Percentiles rank a stretch among this genome's conserved stretches.
These are phyloP conservation scores for Cetoscarus ocellatus DNA, from an alignment of 2,797 vertebrate species.

Conservation along the genomic window DNA sequence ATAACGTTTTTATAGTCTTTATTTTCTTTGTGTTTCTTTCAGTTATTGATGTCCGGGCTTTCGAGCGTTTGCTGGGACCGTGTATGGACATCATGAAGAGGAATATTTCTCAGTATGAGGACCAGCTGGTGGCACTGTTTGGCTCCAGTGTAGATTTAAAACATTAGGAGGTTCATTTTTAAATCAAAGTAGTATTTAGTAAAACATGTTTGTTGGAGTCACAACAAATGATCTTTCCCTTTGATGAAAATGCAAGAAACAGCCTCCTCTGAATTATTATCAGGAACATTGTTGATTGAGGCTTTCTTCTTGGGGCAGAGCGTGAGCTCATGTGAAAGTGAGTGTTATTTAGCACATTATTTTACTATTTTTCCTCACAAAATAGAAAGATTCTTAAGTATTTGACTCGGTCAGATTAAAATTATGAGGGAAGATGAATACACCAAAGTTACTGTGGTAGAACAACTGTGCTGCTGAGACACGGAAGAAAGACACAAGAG, in stretches of 20 bases:
- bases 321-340: too few relatives aligned
- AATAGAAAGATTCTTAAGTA: too few relatives aligned
- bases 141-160: constrained; percentile 91
- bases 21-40: constrained; percentile 53
- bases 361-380: too few relatives aligned
- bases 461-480: too few relatives aligned
- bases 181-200: constrained; percentile 11
- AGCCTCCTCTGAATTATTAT: constrained; percentile 6
- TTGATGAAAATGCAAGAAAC: background rate
- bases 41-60: constrained; percentile 97
- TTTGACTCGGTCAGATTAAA: too few relatives aligned
- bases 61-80: constrained; percentile 95
- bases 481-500: too few relatives aligned
- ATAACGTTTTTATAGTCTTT: background rate
- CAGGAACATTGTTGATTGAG: background rate
- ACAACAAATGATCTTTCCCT: background rate
- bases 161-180: constrained; percentile 57
- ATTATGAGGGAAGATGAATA: too few relatives aligned
- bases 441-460: too few relatives aligned
- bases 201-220: constrained; percentile 6
- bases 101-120: constrained; percentile 95
- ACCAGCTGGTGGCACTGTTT: constrained; percentile 94
- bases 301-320: too few relatives aligned
- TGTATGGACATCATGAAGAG: constrained; percentile 99
- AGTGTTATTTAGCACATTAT: too few relatives aligned